Conservation (phyloP, 2,113 vertebrate species). For the Perca schrenkii region DNA sequence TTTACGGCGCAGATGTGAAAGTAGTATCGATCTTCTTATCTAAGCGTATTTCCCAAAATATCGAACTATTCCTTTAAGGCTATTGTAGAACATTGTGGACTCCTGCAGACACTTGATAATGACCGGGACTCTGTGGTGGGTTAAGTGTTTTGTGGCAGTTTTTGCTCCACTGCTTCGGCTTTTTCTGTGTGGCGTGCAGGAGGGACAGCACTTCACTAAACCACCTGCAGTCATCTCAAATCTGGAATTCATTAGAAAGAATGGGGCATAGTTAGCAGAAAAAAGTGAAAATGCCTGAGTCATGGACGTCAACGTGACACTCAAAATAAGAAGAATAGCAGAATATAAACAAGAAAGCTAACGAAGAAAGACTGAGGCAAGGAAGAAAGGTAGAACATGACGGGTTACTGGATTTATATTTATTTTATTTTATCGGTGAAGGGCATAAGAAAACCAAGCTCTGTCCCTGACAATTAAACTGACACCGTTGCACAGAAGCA, state of each 20-base stretch:
- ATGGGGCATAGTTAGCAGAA: neutral
- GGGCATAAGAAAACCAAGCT: constrained; percentile 1
- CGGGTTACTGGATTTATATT: neutral
- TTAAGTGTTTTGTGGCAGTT: neutral
- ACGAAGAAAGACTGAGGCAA: neutral
- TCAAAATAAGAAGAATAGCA: constrained; percentile 3
- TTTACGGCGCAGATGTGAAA: no score
- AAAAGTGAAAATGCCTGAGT: constrained; percentile 11
- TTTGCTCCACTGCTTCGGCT: constrained; percentile 2
- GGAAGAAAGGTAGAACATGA: neutral
- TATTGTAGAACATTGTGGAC: neutral
- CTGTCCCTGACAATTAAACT: constrained; percentile 29
- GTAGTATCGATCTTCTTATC: neutral
- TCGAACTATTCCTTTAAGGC: neutral
- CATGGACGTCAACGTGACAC: neutral
- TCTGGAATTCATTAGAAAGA: constrained; percentile 23
- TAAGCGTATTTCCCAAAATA: neutral
- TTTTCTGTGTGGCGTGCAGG: neutral
- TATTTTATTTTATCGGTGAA: neutral
- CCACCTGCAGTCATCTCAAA: constrained; percentile 25
- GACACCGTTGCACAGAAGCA: constrained; percentile 19
- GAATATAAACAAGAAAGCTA: neutral
- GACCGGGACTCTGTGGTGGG: neutral
- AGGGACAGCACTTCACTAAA: constrained; percentile 1
- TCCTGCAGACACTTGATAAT: neutral